Conservation (phyloP, 2,888 invertebrate species). For the Temnothorax unifasciatus region DNA sequence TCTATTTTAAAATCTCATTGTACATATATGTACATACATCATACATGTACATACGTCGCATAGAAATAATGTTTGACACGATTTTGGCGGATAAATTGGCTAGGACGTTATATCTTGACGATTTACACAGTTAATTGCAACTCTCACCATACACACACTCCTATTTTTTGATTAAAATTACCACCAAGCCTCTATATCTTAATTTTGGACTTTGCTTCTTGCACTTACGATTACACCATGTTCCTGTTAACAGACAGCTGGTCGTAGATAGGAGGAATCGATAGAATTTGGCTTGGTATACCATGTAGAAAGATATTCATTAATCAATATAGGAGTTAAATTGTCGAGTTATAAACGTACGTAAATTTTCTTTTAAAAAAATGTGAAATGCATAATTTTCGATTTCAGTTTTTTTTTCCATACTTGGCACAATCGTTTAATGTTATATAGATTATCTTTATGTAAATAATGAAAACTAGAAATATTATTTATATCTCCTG, state of each 20-base stretch:
- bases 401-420: not conserved
- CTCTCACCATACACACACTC: slow-evolving; percentile 66
- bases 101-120: slow-evolving; percentile 74
- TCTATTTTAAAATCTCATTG: slow-evolving; percentile 31
- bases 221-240: slow-evolving; percentile 67
- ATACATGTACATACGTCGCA: slow-evolving; percentile 71
- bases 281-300: not conserved
- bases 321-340: slow-evolving; percentile 15
- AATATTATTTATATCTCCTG: slow-evolving; percentile 1
- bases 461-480: not conserved
- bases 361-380: slow-evolving; percentile 22
- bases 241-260: slow-evolving; percentile 68
- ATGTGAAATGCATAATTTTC: slow-evolving; percentile 1
- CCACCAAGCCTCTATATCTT: slow-evolving; percentile 77
- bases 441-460: slow-evolving; percentile 1
- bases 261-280: slow-evolving; percentile 5
- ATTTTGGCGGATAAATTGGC: slow-evolving; percentile 80
- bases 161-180: slow-evolving; percentile 78
- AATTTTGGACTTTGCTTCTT: slow-evolving; percentile 74
- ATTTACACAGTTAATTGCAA: slow-evolving; percentile 76
- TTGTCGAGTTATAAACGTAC: not conserved
- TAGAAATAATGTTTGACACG: slow-evolving; percentile 83
- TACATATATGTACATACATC: not conserved
- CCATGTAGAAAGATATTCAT: not conserved
- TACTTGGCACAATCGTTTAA: slow-evolving; percentile 4